Percentiles rank a stretch among this genome's conserved stretches.
Evolutionary conservation across 2,797 vertebrate genomes (phyloP).

Genomic region (Eulemur coronatus): DNA sequence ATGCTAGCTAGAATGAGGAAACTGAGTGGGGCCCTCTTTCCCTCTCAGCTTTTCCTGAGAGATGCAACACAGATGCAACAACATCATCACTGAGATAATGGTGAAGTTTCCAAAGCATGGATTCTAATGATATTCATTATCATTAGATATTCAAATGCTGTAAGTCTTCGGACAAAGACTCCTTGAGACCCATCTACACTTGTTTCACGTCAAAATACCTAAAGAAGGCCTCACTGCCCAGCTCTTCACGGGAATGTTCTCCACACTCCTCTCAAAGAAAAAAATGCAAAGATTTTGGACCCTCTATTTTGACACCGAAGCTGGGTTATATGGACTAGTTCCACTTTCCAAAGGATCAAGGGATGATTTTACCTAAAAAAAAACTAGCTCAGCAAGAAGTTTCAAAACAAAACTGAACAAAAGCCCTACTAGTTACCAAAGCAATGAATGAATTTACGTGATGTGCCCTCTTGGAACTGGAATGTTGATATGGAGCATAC

Average conservation of each 20-base stretch:
- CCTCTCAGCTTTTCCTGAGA: constrained; percentile 70
- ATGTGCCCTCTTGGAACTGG: neutral
- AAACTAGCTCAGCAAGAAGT: constrained; percentile 26
- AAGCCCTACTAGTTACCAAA: neutral
- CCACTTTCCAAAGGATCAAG: neutral
- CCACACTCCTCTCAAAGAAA: neutral
- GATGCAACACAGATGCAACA: constrained; percentile 61
- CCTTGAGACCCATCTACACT: neutral
- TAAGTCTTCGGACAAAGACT: neutral
- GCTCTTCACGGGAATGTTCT: neutral
- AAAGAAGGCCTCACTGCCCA: neutral
- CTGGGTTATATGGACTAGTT: neutral
- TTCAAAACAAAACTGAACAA: neutral
- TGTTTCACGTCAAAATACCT: neutral
- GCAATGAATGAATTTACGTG: neutral
- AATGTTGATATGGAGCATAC: neutral
- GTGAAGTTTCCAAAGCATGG: constrained; percentile 15
- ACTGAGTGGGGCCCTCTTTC: neutral
- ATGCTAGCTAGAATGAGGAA: neutral
- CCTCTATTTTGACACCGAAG: neutral
- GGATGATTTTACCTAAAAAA: neutral
- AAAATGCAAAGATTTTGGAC: neutral
- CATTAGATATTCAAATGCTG: neutral
- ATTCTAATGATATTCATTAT: neutral
- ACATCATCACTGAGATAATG: neutral